Conservation (phyloP, 2,888 invertebrate species). For the Flexamia atlantica region DNA sequence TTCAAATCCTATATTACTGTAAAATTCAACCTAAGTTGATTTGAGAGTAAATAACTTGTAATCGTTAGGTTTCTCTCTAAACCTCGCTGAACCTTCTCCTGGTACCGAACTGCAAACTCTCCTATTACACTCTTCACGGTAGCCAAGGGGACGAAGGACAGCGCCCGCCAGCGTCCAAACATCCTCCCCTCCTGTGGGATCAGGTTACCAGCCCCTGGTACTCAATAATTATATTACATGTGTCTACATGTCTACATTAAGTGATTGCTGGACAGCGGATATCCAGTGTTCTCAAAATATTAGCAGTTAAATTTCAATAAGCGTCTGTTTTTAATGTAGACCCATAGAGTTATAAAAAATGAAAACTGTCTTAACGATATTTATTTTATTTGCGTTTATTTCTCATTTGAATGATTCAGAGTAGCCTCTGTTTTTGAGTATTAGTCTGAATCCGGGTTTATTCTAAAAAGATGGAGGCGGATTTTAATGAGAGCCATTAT, state of each 20-base stretch:
- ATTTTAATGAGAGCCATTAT: no score
- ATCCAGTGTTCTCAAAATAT: not conserved
- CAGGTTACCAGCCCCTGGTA: not conserved
- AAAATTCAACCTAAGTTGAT: no score
- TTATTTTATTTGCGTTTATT: no score
- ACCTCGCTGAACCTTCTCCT: not conserved
- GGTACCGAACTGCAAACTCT: not conserved
- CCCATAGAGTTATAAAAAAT: no score
- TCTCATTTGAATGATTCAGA: no score
- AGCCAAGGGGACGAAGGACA: not conserved
- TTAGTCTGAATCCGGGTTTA: no score
- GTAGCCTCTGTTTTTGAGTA: no score
- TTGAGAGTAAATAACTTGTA: no score
- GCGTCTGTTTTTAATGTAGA: no score
- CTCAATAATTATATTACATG: conserved; percentile 27
- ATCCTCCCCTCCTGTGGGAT: not conserved
- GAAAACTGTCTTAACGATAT: no score
- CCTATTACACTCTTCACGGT: not conserved
- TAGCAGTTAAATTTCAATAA: not conserved
- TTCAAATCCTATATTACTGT: no score
- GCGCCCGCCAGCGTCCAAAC: not conserved
- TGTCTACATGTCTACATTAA: conserved; percentile 2
- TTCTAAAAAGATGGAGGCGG: no score
- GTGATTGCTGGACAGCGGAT: not conserved
- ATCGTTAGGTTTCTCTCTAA: not conserved